Conservation (phyloP, 2,113 vertebrate species). For the Myotis yumanensis region DNA sequence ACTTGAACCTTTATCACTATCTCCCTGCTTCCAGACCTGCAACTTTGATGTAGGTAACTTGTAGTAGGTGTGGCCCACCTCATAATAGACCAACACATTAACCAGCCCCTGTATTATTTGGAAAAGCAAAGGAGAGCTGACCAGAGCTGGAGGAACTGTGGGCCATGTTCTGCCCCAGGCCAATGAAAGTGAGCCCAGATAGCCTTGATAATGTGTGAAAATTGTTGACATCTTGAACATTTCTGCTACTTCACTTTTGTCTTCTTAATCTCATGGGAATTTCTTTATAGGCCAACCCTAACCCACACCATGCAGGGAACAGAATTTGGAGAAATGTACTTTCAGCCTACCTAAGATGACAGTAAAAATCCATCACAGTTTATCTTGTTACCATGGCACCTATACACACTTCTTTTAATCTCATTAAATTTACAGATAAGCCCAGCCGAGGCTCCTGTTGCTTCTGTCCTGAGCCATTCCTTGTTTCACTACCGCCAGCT, state of each 20-base stretch:
- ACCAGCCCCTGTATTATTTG: neutral
- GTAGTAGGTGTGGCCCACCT: neutral
- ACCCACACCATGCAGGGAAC: neutral
- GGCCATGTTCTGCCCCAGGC: neutral
- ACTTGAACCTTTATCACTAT: neutral
- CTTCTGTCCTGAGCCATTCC: neutral
- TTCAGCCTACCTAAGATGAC: neutral
- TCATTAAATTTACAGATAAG: constrained; percentile 13
- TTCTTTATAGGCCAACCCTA: neutral
- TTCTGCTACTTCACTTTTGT: neutral
- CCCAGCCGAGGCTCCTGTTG: neutral
- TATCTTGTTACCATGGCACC: neutral
- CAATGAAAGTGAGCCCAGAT: neutral
- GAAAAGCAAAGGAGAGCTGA: neutral
- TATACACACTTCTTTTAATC: neutral
- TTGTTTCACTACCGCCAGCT: neutral
- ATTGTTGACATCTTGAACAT: neutral
- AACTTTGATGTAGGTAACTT: neutral
- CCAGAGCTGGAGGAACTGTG: neutral
- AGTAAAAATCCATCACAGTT: neutral
- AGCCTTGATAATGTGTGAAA: neutral
- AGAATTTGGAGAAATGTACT: constrained; percentile 13
- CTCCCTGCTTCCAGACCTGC: neutral
- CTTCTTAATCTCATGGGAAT: neutral
- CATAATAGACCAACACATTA: neutral